A percentile compares a stretch with the other conserved stretches of the same genome.
Conservation (phyloP, 1,140 invertebrate species). For the Euschistus heros region DNA sequence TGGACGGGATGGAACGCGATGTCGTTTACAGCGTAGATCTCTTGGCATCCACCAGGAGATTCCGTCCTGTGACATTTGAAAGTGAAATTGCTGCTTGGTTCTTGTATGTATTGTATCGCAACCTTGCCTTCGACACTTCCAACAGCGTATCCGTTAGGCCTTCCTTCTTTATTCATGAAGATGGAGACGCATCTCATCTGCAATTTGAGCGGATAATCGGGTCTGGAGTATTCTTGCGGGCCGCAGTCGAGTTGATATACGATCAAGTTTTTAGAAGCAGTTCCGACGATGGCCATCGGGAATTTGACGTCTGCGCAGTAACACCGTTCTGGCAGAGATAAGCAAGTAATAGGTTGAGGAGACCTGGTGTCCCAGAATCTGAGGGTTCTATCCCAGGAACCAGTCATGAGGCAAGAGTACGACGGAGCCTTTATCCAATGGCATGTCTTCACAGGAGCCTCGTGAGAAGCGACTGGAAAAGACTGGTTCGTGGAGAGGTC, state of each 20-base stretch:
- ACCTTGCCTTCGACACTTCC: constrained; percentile 91
- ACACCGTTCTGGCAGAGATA: constrained; percentile 83
- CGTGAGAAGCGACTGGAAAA: constrained; percentile 89
- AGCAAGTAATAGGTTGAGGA: constrained; percentile 75
- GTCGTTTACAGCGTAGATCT: constrained; percentile 42
- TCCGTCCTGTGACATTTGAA: constrained; percentile 95
- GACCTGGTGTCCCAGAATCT: constrained; percentile 97
- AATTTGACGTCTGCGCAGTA: constrained; percentile 98
- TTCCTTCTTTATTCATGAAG: constrained; percentile 39
- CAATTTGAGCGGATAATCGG: too few species aligned
- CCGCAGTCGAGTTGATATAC: constrained; percentile 90
- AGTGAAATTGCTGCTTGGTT: constrained; percentile 98
- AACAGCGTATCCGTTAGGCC: constrained; percentile 74
- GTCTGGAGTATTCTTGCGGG: constrained; percentile 63
- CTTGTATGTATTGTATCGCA: constrained; percentile 89
- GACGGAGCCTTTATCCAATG: constrained; percentile 93
- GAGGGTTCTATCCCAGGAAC: constrained; percentile 97
- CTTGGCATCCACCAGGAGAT: constrained; percentile 43
- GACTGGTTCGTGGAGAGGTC: constrained; percentile 90
- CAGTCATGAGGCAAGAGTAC: constrained; percentile 96
- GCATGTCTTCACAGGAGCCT: constrained; percentile 91
- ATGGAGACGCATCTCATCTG: too few species aligned
- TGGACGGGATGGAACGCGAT: constrained; percentile 58
- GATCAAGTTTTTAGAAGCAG: constrained; percentile 78
- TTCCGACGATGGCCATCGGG: constrained; percentile 95